Evolutionary conservation across 2,888 invertebrate genomes (phyloP).

Genomic region (Pristionchus maxplancki): DNA sequence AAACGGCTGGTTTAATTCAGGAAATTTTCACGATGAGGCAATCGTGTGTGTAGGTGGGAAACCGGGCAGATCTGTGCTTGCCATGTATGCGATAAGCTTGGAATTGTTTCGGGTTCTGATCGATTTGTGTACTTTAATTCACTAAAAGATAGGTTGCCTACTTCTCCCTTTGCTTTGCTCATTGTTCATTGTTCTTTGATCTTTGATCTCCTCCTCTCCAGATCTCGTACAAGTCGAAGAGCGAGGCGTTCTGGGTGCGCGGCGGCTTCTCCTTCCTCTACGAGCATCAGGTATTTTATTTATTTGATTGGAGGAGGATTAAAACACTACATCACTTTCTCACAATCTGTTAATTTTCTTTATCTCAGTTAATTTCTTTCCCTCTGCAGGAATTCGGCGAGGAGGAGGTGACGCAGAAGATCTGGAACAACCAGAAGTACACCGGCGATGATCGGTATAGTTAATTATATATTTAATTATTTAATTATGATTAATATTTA

Average conservation of each 20-base stretch:
- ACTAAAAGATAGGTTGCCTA: too few species aligned
- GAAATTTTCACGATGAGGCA: too few species aligned
- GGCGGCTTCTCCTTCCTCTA: conserved; percentile 74
- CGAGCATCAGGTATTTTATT: conserved; percentile 57
- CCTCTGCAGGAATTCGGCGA: neutral
- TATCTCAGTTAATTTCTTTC: neutral
- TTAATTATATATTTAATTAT: too few species aligned
- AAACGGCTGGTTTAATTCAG: too few species aligned
- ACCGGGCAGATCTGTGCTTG: too few species aligned
- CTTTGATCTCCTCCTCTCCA: too few species aligned
- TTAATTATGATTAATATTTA: neutral
- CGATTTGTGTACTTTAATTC: too few species aligned
- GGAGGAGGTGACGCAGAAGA: conserved; percentile 52
- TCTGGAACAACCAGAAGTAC: conserved; percentile 64
- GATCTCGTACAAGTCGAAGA: conserved; percentile 64
- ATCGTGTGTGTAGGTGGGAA: too few species aligned
- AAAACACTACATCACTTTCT: neutral
- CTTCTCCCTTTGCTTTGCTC: too few species aligned
- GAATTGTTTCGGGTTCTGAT: too few species aligned
- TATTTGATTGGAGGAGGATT: neutral
- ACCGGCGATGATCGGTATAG: conserved; percentile 73
- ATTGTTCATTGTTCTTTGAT: too few species aligned
- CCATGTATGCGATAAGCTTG: too few species aligned
- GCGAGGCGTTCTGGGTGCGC: conserved; percentile 76
- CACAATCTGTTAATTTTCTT: neutral